Percentiles rank a stretch among this genome's conserved stretches.
phyloP scores from a whole-genome alignment of 2,113 vertebrate genomes.

The Acanthisitta chloris region DNA sequence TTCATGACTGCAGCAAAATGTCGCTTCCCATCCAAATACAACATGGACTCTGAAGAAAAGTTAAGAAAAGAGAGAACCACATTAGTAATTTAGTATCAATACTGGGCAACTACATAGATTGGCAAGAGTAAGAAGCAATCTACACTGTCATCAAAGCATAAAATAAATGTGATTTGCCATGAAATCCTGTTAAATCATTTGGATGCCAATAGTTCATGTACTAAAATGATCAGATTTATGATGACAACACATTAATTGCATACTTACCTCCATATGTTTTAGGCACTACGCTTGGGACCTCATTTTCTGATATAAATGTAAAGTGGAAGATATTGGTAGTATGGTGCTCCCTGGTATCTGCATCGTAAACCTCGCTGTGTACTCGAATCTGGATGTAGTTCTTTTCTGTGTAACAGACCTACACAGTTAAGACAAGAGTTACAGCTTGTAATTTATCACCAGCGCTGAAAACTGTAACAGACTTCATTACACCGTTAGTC shows the following conservation, averaged over 20 bases:
- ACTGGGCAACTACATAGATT: not conserved
- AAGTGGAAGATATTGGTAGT: conserved; percentile 98
- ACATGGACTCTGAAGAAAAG: conserved; percentile 89
- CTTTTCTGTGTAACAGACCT: conserved; percentile 93
- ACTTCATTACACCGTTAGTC: not conserved
- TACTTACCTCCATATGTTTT: conserved; percentile 90
- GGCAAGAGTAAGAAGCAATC: not conserved
- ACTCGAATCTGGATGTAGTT: conserved; percentile 92
- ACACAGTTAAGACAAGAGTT: not conserved
- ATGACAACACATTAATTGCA: not conserved
- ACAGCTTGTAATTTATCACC: not conserved
- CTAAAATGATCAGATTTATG: not conserved
- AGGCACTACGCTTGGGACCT: conserved; percentile 85
- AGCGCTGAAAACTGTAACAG: not conserved
- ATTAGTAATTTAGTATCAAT: not conserved
- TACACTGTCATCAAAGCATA: not conserved
- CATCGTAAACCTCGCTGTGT: conserved; percentile 92
- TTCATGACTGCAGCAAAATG: conserved; percentile 83
- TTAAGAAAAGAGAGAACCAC: not conserved
- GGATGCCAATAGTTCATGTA: not conserved
- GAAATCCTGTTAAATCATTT: not conserved
- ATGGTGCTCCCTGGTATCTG: conserved; percentile 82
- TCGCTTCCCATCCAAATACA: conserved; percentile 94
- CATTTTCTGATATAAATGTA: conserved; percentile 86
- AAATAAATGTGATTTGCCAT: not conserved